Conservation (phyloP, 2,113 vertebrate genomes). For the Anolis carolinensis region DNA sequence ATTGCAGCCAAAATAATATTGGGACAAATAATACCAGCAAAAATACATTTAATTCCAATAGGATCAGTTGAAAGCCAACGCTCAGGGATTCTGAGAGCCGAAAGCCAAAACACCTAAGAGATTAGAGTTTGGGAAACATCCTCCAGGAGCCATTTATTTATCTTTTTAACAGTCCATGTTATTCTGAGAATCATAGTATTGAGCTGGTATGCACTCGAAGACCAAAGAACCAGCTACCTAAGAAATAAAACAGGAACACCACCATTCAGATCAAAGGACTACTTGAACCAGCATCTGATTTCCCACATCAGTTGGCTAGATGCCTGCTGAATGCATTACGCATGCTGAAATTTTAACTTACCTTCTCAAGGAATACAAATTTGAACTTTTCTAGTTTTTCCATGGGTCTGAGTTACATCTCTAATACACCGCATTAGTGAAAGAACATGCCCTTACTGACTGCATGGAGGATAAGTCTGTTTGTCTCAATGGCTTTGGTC, state of each 20-base stretch:
- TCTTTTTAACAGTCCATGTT: too few relatives aligned
- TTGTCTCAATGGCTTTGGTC: background rate
- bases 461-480: background rate
- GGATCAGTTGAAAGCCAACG: background rate
- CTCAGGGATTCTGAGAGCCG: background rate
- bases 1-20: slow-evolving; percentile 1
- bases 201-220: too few relatives aligned
- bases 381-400: background rate
- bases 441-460: background rate
- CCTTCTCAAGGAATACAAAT: background rate
- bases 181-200: too few relatives aligned
- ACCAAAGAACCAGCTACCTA: background rate
- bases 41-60: background rate
- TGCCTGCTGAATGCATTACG: background rate
- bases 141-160: too few relatives aligned
- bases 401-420: background rate
- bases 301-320: background rate
- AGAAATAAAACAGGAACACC: background rate
- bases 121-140: too few relatives aligned
- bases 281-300: background rate
- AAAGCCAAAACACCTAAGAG: too few relatives aligned
- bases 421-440: background rate
- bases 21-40: background rate
- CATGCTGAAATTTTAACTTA: background rate
- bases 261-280: background rate